Base-by-base conservation (phyloP, 2,888 invertebrate species). In the Bhutanitis thaidina region DNA sequence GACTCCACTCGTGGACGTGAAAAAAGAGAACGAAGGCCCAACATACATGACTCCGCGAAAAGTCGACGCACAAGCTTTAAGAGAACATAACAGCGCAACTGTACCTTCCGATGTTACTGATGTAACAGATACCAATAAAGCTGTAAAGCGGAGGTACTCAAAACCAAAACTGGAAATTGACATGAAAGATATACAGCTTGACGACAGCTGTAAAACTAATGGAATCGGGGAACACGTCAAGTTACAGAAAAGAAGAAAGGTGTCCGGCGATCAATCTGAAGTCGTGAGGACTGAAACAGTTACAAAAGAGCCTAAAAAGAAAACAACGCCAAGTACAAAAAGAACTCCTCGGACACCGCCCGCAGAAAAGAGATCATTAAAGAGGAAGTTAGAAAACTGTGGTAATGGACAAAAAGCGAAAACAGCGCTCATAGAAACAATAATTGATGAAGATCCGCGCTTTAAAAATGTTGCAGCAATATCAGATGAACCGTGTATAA, bases 201-300 rank as follows among this genome's bases (percentile, higher is more conserved):
- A 89, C 38, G 88, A 88, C 36, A 71, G 68, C 44, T 82, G 87
- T 59, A 86, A 81, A 64, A 83, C 89, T 0, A 90, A 90, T 56
- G 87, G 90, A 2, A 90, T 90, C 9, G 89, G 90, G n/a, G 90
- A 90, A 59, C 90, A 90, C 49, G 90, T 90, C 0, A 90, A 90
- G 55, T 69, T 90, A 38, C 85, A 89, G 50, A 91, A 90, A 61
- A 81, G 91, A 37, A 86, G 91, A 60, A 91, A 91, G 64, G 80
- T 91, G 15, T 85, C 88, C 0, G 75, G 81, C 20, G 88, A 87
- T 54, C 84, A 79, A 34, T n/a, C 45, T 14, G 51, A 51, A 13
- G n/a, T 46, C 37, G 13, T 45, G 7, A 51, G 51, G 40, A 41
- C 29, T 36, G 51, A 51, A 41, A 51, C 51, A 36, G 32, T 51